Base-by-base conservation (phyloP, 2,113 vertebrate genomes). In the Alectura lathami region DNA sequence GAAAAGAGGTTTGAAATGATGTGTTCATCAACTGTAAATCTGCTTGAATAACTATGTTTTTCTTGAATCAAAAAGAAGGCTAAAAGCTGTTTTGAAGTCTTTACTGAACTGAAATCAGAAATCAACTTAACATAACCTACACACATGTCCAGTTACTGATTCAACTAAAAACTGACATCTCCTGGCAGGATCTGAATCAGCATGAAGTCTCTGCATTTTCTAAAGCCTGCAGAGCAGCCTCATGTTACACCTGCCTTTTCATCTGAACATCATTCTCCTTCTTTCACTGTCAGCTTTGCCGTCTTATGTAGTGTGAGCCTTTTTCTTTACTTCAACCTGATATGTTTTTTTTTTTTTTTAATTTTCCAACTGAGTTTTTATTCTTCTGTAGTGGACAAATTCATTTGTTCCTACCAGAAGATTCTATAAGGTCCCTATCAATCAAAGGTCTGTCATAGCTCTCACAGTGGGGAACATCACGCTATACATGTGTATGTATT, bases 161-260 rank as follows among this genome's bases (percentile, higher is more conserved):
- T 84, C 42, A 92, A 89, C 66, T 70, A 4, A 78, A 92, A 96
- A 86, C 60, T 92, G 91, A 78, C 77, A 92, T 91, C 54, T 91
- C 91, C 86, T 86, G 83, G 73, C 68, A 94, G 82, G 38, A 63
- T 59, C n/a, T 75, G 84, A 87, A 86, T 47, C 86, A 91, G 84
- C 86, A 84, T 54, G 81, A 94, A 74, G 51, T n/a, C 83, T 73
- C 34, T 59, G 50, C 9, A 12, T 84, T 83, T 91, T 48, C 30
- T 50, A 38, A 67, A 84, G 18, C 86, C 83, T 86, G 77, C 54
- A 74, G 83, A 81, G 94, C 60, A 69, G 45, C 83, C 64, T 81
- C 77, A 83, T 89, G 81, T 81, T 83, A 70, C 29, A 74, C 51
- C 43, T 63, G 47, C 21, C 32, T 86, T 75, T 78, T 78, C 47